Evolutionary conservation across 2,797 vertebrate genomes (phyloP).

Genomic region (Pteronotus mesoamericanus): DNA sequence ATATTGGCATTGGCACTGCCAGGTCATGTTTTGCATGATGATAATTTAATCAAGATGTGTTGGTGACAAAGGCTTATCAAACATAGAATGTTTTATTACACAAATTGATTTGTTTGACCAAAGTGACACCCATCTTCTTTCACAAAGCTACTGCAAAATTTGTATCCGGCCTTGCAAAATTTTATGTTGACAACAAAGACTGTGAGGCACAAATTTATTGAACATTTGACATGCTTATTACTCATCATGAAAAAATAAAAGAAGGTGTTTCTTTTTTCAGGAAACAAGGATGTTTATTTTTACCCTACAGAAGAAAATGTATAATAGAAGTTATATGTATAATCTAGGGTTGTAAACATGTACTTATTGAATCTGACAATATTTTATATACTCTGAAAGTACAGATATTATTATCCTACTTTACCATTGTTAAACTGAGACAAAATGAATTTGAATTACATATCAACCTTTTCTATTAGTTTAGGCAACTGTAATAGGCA

Average conservation of each 20-base stretch:
- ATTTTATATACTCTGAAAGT: background rate
- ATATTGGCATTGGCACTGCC: conserved; percentile 73
- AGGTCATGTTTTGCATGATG: conserved; percentile 66
- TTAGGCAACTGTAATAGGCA: background rate
- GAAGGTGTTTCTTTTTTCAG: conserved; percentile 1
- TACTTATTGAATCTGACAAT: background rate
- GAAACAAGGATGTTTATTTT: conserved; percentile 44
- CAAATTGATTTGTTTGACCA: conserved; percentile 56
- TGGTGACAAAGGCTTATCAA: conserved; percentile 61
- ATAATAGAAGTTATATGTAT: background rate
- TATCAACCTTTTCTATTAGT: background rate
- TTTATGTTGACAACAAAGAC: conserved; percentile 31
- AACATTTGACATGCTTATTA: background rate
- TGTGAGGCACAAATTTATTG: background rate
- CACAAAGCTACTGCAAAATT: conserved; percentile 43
- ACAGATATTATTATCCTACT: background rate
- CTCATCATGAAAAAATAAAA: background rate
- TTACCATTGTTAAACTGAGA: background rate
- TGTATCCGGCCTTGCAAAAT: conserved; percentile 51
- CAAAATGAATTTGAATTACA: background rate
- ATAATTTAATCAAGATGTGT: conserved; percentile 65
- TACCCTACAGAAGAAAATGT: background rate
- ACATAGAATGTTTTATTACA: conserved; percentile 41
- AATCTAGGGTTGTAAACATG: background rate
- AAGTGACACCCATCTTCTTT: conserved; percentile 48